Evolutionary conservation across 2,113 vertebrate genomes (phyloP), one percentile per base, ranked within the genome.

Genomic region (Forbesichthys agassizii): DNA sequence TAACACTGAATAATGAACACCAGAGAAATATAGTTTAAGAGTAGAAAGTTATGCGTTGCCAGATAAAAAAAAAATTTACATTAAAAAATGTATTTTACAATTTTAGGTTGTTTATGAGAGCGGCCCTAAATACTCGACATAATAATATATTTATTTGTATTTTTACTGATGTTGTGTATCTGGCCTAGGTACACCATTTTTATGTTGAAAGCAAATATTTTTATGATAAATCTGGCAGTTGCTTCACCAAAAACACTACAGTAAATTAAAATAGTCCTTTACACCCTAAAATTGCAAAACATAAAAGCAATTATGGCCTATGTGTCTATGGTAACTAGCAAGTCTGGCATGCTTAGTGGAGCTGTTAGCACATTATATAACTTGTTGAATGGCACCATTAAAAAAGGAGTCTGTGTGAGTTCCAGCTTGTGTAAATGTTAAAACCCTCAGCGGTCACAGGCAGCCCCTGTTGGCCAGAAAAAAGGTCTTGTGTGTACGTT

Each of bases 281-380:
- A 6, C 36, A 42, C 36, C 27, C 27, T 27, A 27, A 27, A 27
- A 27, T 3, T 3, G 27, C 27, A 2, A 8, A 3, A 5, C 18
- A n/a, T 1, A 5, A 8, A 7, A 54, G 52, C n/a, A n/a, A 54
- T n/a, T n/a, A n/a, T 14, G 52, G 52, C 7, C 18, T 0, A 27
- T 27, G 3, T 69, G 67, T 66, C 64, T 13, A 61, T 27, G 55
- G 18, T 9, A 9, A 27, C 55, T 11, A 4, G 61, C 42, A 27
- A 56, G 9, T 18, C 54, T 56, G 53, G 68, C 58, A 66, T 71
- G 62, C 56, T 57, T 61, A 64, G 36, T 68, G 58, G 33, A 53
- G 60, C 66, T 69, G 9, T 67, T 75, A 57, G 49, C 58, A 68
- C 64, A 68, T 86, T 78, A 84, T 78, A 62, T 69, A 84, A 87